Percentiles rank a stretch among this genome's conserved stretches.
Conservation (phyloP, 1,140 invertebrate genomes). For the Dendroctonus valens region DNA sequence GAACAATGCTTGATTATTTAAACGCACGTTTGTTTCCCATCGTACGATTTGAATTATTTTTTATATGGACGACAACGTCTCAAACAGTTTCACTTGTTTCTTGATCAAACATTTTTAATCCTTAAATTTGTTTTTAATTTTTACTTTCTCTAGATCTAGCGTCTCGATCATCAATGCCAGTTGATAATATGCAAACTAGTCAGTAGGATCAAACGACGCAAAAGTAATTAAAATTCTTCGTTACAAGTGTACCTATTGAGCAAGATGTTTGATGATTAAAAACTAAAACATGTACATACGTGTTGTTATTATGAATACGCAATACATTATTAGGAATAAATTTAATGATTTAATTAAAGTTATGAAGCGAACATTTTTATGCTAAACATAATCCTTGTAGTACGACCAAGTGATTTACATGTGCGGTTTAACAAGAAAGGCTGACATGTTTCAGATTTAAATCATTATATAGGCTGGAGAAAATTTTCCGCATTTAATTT, state of each 20-base stretch:
- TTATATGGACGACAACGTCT: not conserved
- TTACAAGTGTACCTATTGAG: constrained; percentile 2
- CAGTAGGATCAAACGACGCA: not conserved
- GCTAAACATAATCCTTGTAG: no score
- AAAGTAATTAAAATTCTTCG: constrained; percentile 6
- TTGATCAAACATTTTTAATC: not conserved
- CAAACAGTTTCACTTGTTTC: no score
- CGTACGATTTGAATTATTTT: constrained; percentile 12
- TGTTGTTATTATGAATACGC: constrained; percentile 7
- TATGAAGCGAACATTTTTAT: not conserved
- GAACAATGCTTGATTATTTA: constrained; percentile 29
- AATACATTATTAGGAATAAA: constrained; percentile 5
- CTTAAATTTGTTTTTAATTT: no score
- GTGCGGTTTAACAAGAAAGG: no score
- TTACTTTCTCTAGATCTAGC: not conserved
- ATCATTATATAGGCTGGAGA: no score
- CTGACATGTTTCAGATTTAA: no score
- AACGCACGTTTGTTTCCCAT: constrained; percentile 28
- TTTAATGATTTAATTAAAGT: not conserved
- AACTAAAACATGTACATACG: constrained; percentile 6
- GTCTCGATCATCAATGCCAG: not conserved
- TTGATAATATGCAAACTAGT: constrained; percentile 1
- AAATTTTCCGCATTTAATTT: no score
- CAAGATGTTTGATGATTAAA: constrained; percentile 5
- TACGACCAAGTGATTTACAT: no score